Evolutionary conservation across 2,797 vertebrate genomes (phyloP).

Genomic region (Chrysocyon brachyurus): DNA sequence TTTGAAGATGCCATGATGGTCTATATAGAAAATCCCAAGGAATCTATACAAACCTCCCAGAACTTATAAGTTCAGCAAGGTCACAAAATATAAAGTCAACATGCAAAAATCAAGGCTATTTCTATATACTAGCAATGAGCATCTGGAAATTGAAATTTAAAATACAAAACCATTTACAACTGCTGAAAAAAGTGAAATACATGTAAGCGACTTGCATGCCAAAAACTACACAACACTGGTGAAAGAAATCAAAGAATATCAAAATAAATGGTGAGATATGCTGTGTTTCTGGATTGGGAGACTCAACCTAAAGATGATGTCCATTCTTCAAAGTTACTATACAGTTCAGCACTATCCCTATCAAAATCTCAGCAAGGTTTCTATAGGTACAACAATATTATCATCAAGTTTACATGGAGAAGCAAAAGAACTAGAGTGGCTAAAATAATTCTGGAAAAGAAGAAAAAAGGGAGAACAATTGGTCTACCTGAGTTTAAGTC

Average conservation of each 20-base stretch:
- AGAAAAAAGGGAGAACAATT: neutral
- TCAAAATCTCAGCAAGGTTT: neutral
- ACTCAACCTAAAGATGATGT: neutral
- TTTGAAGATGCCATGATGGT: neutral
- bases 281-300: neutral
- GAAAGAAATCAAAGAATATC: slow-evolving; percentile 2
- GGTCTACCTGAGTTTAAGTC: neutral
- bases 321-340: neutral
- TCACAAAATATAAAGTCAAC: neutral
- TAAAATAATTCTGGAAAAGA: neutral
- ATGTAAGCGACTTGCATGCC: neutral
- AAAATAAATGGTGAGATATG: slow-evolving; percentile 2
- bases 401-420: neutral
- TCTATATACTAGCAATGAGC: neutral
- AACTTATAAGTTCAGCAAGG: neutral
- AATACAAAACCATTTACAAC: slow-evolving; percentile 4
- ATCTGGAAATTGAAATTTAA: neutral
- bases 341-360: neutral
- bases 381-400: neutral
- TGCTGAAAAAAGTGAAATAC: neutral
- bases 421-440: neutral
- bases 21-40: neutral
- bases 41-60: neutral
- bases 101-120: slow-evolving; percentile 11
- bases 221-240: neutral